Base-by-base conservation (phyloP, 2,797 vertebrate genomes). In the Tolypeutes matacus region DNA sequence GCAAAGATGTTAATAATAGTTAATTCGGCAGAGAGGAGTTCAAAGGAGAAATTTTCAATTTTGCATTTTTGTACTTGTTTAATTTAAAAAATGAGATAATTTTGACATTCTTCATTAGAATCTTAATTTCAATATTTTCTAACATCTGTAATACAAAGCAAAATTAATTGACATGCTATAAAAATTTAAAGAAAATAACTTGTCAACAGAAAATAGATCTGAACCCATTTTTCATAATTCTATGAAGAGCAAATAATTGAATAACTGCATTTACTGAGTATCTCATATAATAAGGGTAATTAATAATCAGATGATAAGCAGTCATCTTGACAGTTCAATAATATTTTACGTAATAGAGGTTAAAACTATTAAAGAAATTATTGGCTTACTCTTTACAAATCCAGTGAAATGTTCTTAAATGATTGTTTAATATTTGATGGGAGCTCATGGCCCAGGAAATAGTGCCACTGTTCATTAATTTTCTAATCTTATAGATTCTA, bases 61-160 rank as follows among this genome's bases (percentile, higher is more conserved):
- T 67, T 11, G 42, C 9, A 34, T 49, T 89, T 21, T 76, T 34
- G 5, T 53, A 60, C 31, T 87, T 27, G 27, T 70, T 29, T 11
- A 85, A 78, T 84, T 76, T 77, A 46, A 69, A 60, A 31, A 64
- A 46, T 53, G 46, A 65, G 23, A 62, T 76, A 21, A 73, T 67
- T 81, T 93, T 86, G 12, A 42, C 87, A 83, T 86, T 93, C 31
- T 76, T 84, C 10, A 34, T 64, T 93, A 88, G n/a, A 58, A 42
- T 81, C 60, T 4, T 70, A 67, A 17, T 83, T 96, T 89, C 20
- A 62, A 3, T 39, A 70, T 82, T 81, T 92, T 93, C 51, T 84
- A 27, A 31, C 89, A 21, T 36, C 27, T 60, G 8, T n/a, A 60
- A 84, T 34, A 29, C 25, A 72, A 14, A 46, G 21, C 64, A 94